Conservation (phyloP, 2,113 vertebrate species). For the Sturnira hondurensis region DNA sequence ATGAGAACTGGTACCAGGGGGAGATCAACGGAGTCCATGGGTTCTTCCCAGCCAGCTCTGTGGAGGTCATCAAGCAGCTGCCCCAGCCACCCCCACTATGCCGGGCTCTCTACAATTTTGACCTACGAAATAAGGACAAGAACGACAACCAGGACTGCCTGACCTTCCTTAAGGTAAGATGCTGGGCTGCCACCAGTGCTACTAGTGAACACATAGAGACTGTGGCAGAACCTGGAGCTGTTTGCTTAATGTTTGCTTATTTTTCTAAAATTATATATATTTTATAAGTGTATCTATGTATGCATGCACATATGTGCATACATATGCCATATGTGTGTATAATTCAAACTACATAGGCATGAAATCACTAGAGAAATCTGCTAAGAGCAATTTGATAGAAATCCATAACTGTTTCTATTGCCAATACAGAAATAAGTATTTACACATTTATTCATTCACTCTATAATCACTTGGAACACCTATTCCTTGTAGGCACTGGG, state of each 20-base stretch:
- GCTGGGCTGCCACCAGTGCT: not conserved
- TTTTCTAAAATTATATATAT: not conserved
- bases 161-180: conserved; percentile 86
- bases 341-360: not conserved
- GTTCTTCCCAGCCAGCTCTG: conserved; percentile 79
- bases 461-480: not conserved
- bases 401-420: not conserved
- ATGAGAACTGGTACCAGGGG: conserved; percentile 87
- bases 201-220: not conserved
- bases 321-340: not conserved
- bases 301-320: not conserved
- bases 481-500: not conserved
- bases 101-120: conserved; percentile 87
- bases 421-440: not conserved
- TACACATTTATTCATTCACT: not conserved
- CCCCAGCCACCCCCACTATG: conserved; percentile 84
- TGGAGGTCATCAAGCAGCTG: conserved; percentile 83
- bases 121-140: conserved; percentile 81
- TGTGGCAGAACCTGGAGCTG: not conserved
- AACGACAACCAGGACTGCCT: conserved; percentile 84
- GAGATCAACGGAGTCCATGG: conserved; percentile 81
- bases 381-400: not conserved
- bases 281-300: not conserved
- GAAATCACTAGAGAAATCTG: not conserved
- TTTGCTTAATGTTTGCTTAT: not conserved